Base-by-base conservation (phyloP, 2,797 vertebrate genomes). In the Brachyalestes nurse region DNA sequence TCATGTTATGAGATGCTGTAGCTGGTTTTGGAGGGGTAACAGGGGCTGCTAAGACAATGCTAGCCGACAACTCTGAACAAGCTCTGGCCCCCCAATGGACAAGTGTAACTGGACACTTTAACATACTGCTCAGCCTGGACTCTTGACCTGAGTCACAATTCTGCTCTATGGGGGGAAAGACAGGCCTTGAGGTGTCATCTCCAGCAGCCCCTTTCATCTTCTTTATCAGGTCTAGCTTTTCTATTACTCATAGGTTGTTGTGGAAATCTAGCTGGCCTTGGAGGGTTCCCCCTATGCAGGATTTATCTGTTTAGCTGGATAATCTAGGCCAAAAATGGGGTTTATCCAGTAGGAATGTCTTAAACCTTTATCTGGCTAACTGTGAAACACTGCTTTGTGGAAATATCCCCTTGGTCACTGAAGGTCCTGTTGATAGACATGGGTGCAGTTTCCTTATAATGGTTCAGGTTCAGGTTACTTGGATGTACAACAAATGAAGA, bases 1-100 rank as follows among this genome's bases (percentile, higher is more conserved):
- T 82, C 25, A 17, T 78, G 83, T 82, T 86, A 87, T 87, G 90
- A 67, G 82, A 80, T 72, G 65, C 60, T 64, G 25, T 16, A 13
- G 69, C 53, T 60, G 21, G 47, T 58, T 72, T 69, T 10, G 21
- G 34, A 34, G 34, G 34, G 2, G 34, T 34, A 34, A 34, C 14
- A 4, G 10, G n/a, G 17, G 25, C 34, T 6, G 17, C 17, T 40
- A 28, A 34, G 10, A 16, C 25, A n/a, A n/a, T n/a, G 17, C 64
- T 72, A 12, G 0, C 3, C 19, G 53, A 9, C 71, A 73, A 34
- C 19, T 21, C 53, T 38, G 53, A 55, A 28, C 28, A 73, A 40
- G 6, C 34, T 28, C 17, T 7, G 34, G 47, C 51, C 6, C 25
- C 23, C 4, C 28, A 45, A 51, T 19, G 10, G 3, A 67, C 23